Percentiles rank a stretch among this genome's conserved stretches.
Evolutionary conservation across 2,797 vertebrate genomes (phyloP).

Genomic region (Cossypha polioptera): DNA sequence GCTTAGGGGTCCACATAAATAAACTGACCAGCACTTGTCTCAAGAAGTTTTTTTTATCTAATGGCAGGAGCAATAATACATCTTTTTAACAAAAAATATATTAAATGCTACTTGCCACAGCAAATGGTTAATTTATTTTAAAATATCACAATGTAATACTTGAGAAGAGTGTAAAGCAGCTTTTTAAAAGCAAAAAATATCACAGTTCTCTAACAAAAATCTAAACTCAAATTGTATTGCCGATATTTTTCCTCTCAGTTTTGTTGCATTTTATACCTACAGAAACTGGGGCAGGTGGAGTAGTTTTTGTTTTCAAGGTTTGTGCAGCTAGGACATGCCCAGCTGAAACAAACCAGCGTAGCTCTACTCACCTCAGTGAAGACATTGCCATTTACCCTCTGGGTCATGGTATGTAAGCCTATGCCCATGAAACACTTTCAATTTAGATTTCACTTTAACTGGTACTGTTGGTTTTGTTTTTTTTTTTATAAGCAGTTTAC

Average conservation of each 20-base stretch:
- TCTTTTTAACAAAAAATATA: background rate
- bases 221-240: background rate
- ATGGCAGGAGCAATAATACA: background rate
- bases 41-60: background rate
- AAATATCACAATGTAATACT: background rate
- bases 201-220: background rate
- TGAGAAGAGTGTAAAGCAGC: background rate
- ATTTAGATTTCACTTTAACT: background rate
- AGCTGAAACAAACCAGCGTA: background rate
- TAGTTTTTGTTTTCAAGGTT: background rate
- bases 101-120: background rate
- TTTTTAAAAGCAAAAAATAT: background rate
- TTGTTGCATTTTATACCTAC: background rate
- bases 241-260: background rate
- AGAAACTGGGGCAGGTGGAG: background rate
- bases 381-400: background rate
- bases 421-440: background rate
- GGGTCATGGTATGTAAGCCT: fast-evolving
- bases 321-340: background rate
- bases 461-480: fast-evolving
- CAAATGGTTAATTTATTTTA: background rate
- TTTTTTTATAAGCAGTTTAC: background rate
- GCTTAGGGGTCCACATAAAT: background rate
- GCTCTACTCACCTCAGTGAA: background rate
- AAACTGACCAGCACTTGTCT: background rate